phyloP scores from a whole-genome alignment of 2,797 vertebrate genomes.

The Argentina silus region DNA sequence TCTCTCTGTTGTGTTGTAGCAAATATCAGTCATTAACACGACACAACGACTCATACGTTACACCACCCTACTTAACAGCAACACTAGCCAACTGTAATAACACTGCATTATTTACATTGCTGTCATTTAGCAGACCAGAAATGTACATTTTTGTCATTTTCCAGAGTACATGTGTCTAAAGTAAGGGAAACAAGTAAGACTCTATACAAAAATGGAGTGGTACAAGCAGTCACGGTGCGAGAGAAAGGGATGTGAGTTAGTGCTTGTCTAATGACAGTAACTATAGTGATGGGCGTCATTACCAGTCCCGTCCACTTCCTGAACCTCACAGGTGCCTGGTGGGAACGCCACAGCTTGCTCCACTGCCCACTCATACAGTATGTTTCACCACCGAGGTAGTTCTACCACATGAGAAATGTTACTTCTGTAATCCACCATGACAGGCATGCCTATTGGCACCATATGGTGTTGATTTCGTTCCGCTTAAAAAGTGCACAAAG shows the following conservation, averaged over 20 bases:
- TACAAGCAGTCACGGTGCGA: no score
- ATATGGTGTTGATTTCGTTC: constrained; percentile 34
- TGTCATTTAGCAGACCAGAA: no score
- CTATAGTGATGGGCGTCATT: no score
- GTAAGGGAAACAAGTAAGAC: no score
- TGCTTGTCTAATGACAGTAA: no score
- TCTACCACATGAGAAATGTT: constrained; percentile 2
- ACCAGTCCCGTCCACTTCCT: neutral
- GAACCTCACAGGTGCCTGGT: neutral
- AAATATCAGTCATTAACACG: neutral
- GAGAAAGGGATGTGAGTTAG: no score
- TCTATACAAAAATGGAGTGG: no score
- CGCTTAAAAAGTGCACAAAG: neutral
- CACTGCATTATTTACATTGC: no score
- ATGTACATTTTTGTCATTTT: no score
- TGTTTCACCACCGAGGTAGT: neutral
- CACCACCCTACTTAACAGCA: neutral
- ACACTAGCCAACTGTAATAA: neutral
- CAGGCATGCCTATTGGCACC: constrained; percentile 23
- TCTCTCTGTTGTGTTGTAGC: neutral
- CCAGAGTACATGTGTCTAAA: no score
- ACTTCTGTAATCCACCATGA: constrained; percentile 12
- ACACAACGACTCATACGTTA: neutral
- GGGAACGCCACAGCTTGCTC: neutral
- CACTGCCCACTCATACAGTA: neutral